Conservation (phyloP, 2,797 vertebrate genomes). For the Anguilla anguilla region DNA sequence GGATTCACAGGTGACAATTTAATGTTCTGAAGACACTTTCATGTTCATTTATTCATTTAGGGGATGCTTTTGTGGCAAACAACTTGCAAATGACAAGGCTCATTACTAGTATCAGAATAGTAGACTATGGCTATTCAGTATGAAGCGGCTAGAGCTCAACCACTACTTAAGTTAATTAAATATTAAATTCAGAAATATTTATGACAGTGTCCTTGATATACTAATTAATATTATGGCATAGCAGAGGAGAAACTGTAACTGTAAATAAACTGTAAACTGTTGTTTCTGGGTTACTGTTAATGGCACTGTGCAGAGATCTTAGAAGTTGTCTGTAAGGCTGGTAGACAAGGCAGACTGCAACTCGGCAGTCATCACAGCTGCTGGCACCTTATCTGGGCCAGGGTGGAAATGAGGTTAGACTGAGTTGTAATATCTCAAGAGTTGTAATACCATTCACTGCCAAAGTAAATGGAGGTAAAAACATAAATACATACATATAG, state of each 20-base stretch:
- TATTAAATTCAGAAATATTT: neutral
- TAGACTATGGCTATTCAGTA: neutral
- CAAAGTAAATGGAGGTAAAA: too few relatives aligned
- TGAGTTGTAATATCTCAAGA: too few relatives aligned
- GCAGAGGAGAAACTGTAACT: neutral
- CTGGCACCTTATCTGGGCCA: too few relatives aligned
- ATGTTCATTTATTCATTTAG: neutral
- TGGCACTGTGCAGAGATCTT: too few relatives aligned
- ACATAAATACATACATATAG: too few relatives aligned
- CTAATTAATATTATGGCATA: neutral
- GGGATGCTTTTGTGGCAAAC: neutral
- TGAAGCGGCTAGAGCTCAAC: neutral
- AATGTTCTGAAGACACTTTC: neutral
- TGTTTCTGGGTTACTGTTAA: too few relatives aligned
- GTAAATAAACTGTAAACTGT: neutral
- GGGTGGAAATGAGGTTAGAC: too few relatives aligned
- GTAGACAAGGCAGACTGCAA: too few relatives aligned
- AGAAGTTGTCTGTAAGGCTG: too few relatives aligned
- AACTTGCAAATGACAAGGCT: neutral
- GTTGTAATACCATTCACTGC: too few relatives aligned
- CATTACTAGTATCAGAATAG: neutral
- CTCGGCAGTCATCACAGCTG: too few relatives aligned
- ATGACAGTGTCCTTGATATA: neutral
- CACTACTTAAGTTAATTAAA: too few relatives aligned
- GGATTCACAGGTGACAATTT: neutral